phyloP scores from a whole-genome alignment of 2,888 invertebrate genomes.

The Drosophila neoperkinsi region DNA sequence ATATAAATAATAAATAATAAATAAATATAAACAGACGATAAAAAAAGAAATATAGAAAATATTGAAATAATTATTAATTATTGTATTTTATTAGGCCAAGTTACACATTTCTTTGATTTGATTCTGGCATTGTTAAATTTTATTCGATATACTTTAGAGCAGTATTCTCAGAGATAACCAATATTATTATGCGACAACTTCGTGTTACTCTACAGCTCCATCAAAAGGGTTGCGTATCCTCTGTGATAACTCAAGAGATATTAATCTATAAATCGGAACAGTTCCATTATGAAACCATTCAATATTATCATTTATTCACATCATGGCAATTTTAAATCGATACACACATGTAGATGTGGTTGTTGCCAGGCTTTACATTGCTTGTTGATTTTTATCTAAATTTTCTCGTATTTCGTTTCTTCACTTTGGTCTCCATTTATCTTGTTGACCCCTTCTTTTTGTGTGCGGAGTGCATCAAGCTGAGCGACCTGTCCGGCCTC shows the following conservation, averaged over 20 bases:
- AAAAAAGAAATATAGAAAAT: background rate
- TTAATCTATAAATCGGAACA: background rate
- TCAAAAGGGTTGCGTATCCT: background rate
- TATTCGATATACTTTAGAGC: background rate
- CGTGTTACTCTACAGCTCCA: background rate
- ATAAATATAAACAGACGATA: too few species aligned
- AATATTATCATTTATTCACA: background rate
- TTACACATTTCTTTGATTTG: background rate
- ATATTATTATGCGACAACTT: background rate
- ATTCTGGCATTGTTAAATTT: background rate
- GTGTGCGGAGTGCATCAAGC: background rate
- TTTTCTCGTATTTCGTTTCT: background rate
- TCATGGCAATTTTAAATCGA: background rate
- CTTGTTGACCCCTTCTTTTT: background rate
- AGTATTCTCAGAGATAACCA: background rate
- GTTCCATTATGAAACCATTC: background rate
- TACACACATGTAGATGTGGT: background rate
- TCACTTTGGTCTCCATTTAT: background rate
- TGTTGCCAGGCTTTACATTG: background rate
- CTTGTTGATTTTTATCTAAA: background rate
- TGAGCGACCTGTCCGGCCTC: slow-evolving; percentile 1
- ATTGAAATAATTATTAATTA: background rate
- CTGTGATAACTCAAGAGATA: background rate
- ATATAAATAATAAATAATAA: too few species aligned
- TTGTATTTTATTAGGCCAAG: background rate